Base-by-base conservation (phyloP, 1,140 invertebrate species). In the Heliconius eleuchia region DNA sequence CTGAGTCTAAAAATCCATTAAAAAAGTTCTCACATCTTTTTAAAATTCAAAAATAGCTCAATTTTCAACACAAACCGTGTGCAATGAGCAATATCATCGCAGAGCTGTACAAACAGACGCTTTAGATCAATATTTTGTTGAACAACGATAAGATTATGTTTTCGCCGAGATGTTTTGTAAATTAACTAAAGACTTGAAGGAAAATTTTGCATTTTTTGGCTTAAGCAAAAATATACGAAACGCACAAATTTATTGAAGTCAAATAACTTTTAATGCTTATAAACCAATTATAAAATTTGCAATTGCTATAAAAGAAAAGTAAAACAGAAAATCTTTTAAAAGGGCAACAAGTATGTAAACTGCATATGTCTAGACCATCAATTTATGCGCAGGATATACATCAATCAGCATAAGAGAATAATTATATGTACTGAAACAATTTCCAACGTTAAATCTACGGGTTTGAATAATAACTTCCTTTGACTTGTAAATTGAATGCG, bases 91-190 rank as follows among this genome's bases (percentile, higher is more conserved):
- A 66, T 66, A 66, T 66, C 60, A 66, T 30, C 60, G 13, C 27
- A 42, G 39, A 80, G n/a, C 73, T 83, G 77, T 82, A 74, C 81
- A 84, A 84, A 87, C 83, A 87, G 70, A 76, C 27, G 72, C 75
- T 82, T 78, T 75, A 75, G 80, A 27, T 85, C 80, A 85, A 87
- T 87, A 87, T 86, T 84, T 83, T 86, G 66, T 82, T 80, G 30
- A 66, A 8, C 18, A 30, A 27, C 39, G 74, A 77, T 77, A 77
- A 80, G 76, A 76, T 74, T 74, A 79, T 76, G 50, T 30, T 82
- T 79, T 79, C 50, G 52, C 27, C 50, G 73, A 16, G 73, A 74
- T 34, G 30, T 74, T 55, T 55, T 52, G 55, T 42, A 60, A 66
- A 75, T 66, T 66, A 66, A 66, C 37, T 66, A 66, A 37, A 74